phyloP scores from a whole-genome alignment of 2,888 invertebrate species.

The Gymnocheta viridis region DNA sequence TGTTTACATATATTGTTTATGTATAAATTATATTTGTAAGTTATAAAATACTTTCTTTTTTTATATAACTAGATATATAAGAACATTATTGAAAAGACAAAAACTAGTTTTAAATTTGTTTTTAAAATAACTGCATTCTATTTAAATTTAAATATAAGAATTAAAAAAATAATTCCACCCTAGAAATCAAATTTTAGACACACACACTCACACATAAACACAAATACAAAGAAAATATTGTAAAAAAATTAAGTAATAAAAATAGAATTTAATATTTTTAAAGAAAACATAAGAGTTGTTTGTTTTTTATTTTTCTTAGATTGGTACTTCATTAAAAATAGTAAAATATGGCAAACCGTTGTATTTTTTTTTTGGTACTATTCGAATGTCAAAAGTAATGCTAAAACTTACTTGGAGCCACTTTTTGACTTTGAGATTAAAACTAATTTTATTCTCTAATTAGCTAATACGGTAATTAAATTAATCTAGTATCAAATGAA shows the following conservation, averaged over 20 bases:
- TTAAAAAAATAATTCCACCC: constrained; percentile 59
- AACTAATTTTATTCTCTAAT: no score
- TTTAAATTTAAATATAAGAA: constrained; percentile 25
- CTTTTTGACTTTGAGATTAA: no score
- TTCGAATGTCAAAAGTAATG: no score
- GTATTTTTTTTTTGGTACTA: no score
- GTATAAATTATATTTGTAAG: constrained; percentile 35
- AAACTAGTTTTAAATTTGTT: constrained; percentile 60
- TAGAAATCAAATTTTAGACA: constrained; percentile 44
- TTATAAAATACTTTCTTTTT: constrained; percentile 19
- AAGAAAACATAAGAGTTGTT: constrained; percentile 12
- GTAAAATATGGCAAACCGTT: not conserved
- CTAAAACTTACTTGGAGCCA: no score
- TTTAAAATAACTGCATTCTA: constrained; percentile 30
- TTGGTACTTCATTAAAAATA: not conserved
- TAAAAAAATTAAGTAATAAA: constrained; percentile 62
- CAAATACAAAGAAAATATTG: constrained; percentile 48
- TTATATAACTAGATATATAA: constrained; percentile 1
- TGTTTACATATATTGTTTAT: constrained; percentile 9
- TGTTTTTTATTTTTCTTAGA: not conserved
- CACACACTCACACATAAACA: not conserved
- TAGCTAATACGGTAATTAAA: no score
- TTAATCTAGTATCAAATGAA: no score
- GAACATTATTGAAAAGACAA: constrained; percentile 57
- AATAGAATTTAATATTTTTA: constrained; percentile 66